Evolutionary conservation across 2,113 vertebrate genomes (phyloP), one percentile per base, ranked within the genome.

Genomic region (Meles meles): DNA sequence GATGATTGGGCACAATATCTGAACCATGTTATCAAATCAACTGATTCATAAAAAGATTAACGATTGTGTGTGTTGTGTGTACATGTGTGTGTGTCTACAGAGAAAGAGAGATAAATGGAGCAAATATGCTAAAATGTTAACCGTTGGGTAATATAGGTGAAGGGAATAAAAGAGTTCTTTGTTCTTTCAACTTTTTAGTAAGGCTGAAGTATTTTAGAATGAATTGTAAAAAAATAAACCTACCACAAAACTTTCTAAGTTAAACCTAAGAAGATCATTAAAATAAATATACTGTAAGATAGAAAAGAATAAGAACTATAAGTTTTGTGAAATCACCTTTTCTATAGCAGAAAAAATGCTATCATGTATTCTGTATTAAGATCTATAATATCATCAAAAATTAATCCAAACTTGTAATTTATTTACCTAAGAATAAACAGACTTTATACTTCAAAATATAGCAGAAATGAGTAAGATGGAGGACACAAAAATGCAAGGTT

Each of bases 301-400:
- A 85, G 12, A 93, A 88, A 88, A 34, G 81, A 72, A 69, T 59
- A 90, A 84, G 15, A 47, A 47, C 13, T 23, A 61, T 89, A 89
- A 88, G 83, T 61, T 90, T 39, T 87, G 7, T 17, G 9, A 69
- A 95, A 77, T 74, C 18, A 81, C 15, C 5, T 80, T 80, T 92
- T 77, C 17, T 61, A 20, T 92, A 79, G 6, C 15, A 88, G 27
- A 96, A 80, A 93, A 94, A 94, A 5, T 95, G 61, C 87, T 91
- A 39, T 47, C 5, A 84, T 67, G 3, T 12, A 74, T 93, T 95
- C 34, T 76, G 4, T 72, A 80, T 88, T 95, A 87, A 93, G 9
- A 93, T 55, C 37, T 84, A 95, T 72, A 79, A 67, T 63, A 84
- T 69, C 0, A 69, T 80, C 79, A 27, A 91, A 87, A 89, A 85